A percentile compares a stretch with the other conserved stretches of the same genome.
phyloP scores from a whole-genome alignment of 2,888 invertebrate species.

The Pterostichus madidus region DNA sequence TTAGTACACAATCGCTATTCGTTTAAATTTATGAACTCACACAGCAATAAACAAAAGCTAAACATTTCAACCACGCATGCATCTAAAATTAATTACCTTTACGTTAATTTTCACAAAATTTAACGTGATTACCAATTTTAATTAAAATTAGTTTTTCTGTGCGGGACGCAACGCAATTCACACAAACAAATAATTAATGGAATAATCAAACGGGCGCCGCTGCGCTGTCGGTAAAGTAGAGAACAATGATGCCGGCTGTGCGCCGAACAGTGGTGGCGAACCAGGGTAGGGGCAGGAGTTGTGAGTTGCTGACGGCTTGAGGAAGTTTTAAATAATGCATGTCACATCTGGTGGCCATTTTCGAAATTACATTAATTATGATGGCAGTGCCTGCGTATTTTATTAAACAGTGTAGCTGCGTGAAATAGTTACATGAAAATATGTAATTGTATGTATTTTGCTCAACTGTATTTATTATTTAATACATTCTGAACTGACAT shows the following conservation, averaged over 20 bases:
- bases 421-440: neutral
- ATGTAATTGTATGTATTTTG: constrained; percentile 28
- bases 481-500: neutral
- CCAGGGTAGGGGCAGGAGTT: neutral
- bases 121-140: constrained; percentile 65
- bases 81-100: constrained; percentile 63
- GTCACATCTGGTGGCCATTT: constrained; percentile 59
- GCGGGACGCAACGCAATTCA: constrained; percentile 35
- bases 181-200: constrained; percentile 65
- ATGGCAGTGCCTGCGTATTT: constrained; percentile 5
- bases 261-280: neutral
- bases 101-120: constrained; percentile 60
- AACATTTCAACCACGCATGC: constrained; percentile 53
- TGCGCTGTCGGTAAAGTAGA: constrained; percentile 37
- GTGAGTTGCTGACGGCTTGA: constrained; percentile 22
- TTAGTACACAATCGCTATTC: constrained; percentile 36
- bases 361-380: constrained; percentile 60
- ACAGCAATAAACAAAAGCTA: constrained; percentile 52
- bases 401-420: constrained; percentile 41
- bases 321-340: constrained; percentile 61
- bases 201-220: constrained; percentile 53
- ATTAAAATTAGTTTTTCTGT: constrained; percentile 64
- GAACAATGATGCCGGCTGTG: constrained; percentile 52
- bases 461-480: neutral
- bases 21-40: constrained; percentile 45